These are phyloP conservation scores for Nothoprocta perdicaria DNA, from an alignment of 2,113 vertebrate species.

Conservation along the genomic window DNA sequence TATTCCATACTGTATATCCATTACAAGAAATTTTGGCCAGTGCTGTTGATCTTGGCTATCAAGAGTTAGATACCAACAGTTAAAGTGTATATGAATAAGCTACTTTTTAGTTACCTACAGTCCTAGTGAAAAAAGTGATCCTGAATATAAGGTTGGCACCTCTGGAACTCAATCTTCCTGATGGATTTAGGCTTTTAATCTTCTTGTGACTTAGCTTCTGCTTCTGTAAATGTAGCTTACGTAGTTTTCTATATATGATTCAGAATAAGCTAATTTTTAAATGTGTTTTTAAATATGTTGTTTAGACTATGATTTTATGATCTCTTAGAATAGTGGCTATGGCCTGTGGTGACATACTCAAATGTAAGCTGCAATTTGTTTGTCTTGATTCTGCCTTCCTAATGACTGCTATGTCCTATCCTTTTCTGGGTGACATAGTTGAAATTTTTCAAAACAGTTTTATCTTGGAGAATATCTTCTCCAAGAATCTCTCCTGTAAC, in stretches of 20 bases:
- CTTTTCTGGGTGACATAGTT: not conserved
- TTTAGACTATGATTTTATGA: not conserved
- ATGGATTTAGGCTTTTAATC: not conserved
- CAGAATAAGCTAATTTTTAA: not conserved
- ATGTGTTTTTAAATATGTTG: not conserved
- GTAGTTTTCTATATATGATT: not conserved
- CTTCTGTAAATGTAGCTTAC: not conserved
- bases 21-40: not conserved
- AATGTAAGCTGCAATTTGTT: not conserved
- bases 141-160: not conserved
- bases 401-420: fast-evolving
- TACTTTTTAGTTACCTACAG: fast-evolving
- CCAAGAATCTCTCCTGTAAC: too few relatives aligned
- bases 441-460: not conserved
- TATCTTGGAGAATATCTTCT: not conserved
- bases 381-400: not conserved
- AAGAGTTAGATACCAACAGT: not conserved
- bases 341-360: not conserved
- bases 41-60: not conserved
- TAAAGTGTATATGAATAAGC: not conserved
- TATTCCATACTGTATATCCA: not conserved
- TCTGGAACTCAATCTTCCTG: not conserved
- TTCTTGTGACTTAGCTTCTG: not conserved
- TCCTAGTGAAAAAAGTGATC: not conserved
- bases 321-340: not conserved